Evolutionary conservation across 2,797 vertebrate genomes (phyloP), one percentile per base, ranked within the genome.

Genomic region (Cossypha dichroa): DNA sequence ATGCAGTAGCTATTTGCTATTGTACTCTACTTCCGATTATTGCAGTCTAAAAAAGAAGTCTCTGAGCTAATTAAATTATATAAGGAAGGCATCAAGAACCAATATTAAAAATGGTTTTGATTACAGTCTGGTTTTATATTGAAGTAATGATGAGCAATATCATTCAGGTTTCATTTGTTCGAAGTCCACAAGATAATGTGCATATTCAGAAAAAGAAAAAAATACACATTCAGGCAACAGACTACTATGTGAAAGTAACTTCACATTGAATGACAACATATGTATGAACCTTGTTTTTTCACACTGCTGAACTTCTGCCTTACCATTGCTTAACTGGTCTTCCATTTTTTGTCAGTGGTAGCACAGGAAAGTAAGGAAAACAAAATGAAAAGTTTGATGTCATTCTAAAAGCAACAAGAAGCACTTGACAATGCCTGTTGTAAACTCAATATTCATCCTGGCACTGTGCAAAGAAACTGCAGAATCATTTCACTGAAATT

Each of bases 401-500:
- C 28, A 33, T 73, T 88, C 45, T 90, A 56, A 84, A 78, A 93
- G 67, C 88, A 73, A n/a, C 2, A 4, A 75, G 55, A 81, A 92
- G 79, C 77, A 34, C 21, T 29, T 56, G 51, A 29, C 21, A 52
- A 11, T 28, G 60, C 43, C 18, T 78, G 51, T 83, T 86, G 43
- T n/a, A 84, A 81, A 79, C 5, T 3, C 70, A 43, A 0, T 40
- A 64, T 62, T 92, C 29, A 23, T 73, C 48, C 73, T 86, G 90
- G 90, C 88, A 88, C 69, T 1, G 8, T 6, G 62, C 48, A 94
- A 88, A 90, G 90, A 88, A 90, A 85, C 55, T 86, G 70, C 86
- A 96, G 76, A 95, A 76, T 92, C 88, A 76, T 75, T 88, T 88
- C 23, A 52, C 80, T 94, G 88, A 92, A 95, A 90, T 86, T 93